A percentile compares a stretch with the other conserved stretches of the same genome.
Conservation (phyloP, 2,888 invertebrate genomes). For the Drosophila silvestris region DNA sequence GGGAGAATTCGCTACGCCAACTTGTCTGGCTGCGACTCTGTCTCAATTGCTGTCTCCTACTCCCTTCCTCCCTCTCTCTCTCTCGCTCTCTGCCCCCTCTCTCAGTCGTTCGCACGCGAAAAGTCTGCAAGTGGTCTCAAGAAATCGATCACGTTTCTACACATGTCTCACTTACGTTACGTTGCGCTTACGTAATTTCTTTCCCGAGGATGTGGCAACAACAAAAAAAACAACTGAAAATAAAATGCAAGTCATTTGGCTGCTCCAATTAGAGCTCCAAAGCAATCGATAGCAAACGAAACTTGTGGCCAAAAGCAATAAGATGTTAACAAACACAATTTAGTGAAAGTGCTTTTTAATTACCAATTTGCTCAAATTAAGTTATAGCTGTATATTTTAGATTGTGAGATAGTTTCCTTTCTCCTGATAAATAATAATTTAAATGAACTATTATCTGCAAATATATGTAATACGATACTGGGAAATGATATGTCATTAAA, state of each 20-base stretch:
- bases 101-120: background rate
- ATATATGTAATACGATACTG: background rate
- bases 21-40: slow-evolving; percentile 64
- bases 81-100: background rate
- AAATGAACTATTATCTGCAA: no score
- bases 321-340: slow-evolving; percentile 29
- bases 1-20: slow-evolving; percentile 78
- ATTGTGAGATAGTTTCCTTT: background rate
- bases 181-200: slow-evolving; percentile 72
- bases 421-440: background rate
- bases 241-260: slow-evolving; percentile 45
- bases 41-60: slow-evolving; percentile 18
- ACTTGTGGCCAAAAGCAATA: background rate
- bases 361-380: slow-evolving; percentile 15
- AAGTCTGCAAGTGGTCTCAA: slow-evolving; percentile 42
- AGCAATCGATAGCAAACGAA: slow-evolving; percentile 34
- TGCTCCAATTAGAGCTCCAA: slow-evolving; percentile 49
- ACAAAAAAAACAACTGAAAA: background rate
- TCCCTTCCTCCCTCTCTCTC: slow-evolving; percentile 1
- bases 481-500: background rate
- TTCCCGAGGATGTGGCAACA: slow-evolving; percentile 49
- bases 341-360: slow-evolving; percentile 52
- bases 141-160: slow-evolving; percentile 82
- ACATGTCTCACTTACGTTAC: slow-evolving; percentile 78
- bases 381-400: background rate